Percentiles rank a stretch among this genome's conserved stretches.
These are phyloP conservation scores for Phasianus colchicus DNA, from an alignment of 2,113 vertebrate species.

Conservation along the genomic window DNA sequence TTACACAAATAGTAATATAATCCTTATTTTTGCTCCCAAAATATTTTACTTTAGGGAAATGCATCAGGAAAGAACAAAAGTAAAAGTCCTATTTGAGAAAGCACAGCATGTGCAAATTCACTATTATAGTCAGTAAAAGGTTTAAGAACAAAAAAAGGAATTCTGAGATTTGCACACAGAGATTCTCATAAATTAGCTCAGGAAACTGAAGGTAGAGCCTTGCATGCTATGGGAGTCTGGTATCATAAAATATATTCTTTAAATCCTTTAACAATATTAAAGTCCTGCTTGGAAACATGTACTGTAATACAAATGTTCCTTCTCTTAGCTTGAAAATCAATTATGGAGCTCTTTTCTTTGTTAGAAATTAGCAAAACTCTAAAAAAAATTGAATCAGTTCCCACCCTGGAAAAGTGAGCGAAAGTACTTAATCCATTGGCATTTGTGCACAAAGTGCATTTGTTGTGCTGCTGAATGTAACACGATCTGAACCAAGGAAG, in stretches of 20 bases:
- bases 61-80: constrained; percentile 53
- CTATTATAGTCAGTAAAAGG: constrained; percentile 39
- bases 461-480: constrained; percentile 70
- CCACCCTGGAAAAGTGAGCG: constrained; percentile 33
- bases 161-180: constrained; percentile 35
- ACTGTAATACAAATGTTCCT: background rate
- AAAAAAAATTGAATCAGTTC: constrained; percentile 3
- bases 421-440: constrained; percentile 50
- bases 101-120: constrained; percentile 44
- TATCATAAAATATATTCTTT: constrained; percentile 10
- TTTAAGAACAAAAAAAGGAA: constrained; percentile 48
- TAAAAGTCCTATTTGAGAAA: constrained; percentile 30
- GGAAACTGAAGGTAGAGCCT: constrained; percentile 33
- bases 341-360: background rate
- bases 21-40: background rate
- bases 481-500: constrained; percentile 47
- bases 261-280: constrained; percentile 32
- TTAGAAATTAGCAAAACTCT: constrained; percentile 32
- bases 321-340: constrained; percentile 16
- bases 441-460: constrained; percentile 67
- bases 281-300: constrained; percentile 35
- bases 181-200: constrained; percentile 54
- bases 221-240: background rate
- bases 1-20: constrained; percentile 29
- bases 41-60: constrained; percentile 43